phyloP scores from a whole-genome alignment of 2,113 vertebrate genomes.

The Nothocercus julius region DNA sequence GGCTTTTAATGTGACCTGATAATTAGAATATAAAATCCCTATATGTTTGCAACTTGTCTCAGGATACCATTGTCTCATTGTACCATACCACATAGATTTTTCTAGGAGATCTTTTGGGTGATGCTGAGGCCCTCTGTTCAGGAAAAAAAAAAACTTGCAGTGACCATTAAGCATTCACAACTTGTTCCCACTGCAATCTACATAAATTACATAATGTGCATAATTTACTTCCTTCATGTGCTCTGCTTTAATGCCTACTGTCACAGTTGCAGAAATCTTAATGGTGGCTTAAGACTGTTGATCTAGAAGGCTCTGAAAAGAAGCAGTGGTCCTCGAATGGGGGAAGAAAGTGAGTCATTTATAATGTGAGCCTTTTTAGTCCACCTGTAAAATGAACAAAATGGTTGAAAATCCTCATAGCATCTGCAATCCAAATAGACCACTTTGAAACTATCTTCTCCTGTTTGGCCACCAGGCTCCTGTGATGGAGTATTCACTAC shows the following conservation, averaged over 20 bases:
- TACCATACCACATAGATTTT: neutral
- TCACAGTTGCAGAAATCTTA: neutral
- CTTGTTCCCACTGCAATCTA: neutral
- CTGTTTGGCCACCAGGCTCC: neutral
- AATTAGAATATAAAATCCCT: neutral
- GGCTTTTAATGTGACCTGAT: neutral
- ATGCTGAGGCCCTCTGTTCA: neutral
- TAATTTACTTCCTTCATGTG: neutral
- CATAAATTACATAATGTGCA: neutral
- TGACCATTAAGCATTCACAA: rapidly evolving
- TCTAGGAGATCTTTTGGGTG: neutral
- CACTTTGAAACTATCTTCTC: neutral
- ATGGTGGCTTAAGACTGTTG: neutral
- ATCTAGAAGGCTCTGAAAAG: neutral
- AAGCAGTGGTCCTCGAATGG: neutral
- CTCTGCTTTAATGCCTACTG: neutral
- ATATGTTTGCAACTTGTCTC: neutral
- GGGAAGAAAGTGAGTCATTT: neutral
- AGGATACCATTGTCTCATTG: neutral
- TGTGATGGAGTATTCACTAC: neutral
- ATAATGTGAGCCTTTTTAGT: neutral
- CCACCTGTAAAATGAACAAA: neutral
- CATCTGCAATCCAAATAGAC: neutral
- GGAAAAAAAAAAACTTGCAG: neutral
- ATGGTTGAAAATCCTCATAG: neutral